These are phyloP conservation scores for Thunnus albacares DNA, from an alignment of 2,797 vertebrate genomes.

Conservation along the genomic window DNA sequence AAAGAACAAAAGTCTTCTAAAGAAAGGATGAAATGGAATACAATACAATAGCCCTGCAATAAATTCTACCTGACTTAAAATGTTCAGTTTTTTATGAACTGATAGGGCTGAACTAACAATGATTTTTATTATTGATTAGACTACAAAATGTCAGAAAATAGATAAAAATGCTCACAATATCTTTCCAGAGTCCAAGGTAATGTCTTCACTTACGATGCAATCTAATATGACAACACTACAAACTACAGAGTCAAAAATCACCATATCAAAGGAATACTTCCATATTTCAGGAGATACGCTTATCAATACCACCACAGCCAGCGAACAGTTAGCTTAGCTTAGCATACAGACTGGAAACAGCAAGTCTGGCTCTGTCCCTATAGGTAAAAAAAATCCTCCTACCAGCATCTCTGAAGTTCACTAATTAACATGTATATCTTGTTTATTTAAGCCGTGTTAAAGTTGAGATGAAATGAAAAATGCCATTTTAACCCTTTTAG, in stretches of 20 bases:
- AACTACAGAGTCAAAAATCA: background rate
- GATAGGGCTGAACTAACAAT: background rate
- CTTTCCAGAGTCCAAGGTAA: background rate
- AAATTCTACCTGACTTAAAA: slow-evolving; percentile 4
- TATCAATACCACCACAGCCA: too few species aligned
- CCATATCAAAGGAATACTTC: background rate
- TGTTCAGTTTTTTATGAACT: slow-evolving; percentile 4
- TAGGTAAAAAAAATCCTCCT: too few species aligned
- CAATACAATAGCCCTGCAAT: background rate
- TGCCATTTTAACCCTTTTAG: too few species aligned
- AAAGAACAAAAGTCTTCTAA: slow-evolving; percentile 57
- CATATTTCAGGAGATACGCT: too few species aligned
- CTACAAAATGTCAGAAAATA: background rate
- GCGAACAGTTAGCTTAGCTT: too few species aligned
- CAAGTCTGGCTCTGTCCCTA: too few species aligned
- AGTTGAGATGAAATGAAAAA: too few species aligned
- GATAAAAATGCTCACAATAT: too few species aligned
- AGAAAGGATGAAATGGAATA: slow-evolving; percentile 37
- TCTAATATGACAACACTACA: background rate
- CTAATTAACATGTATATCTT: too few species aligned
- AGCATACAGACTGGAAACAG: too few species aligned
- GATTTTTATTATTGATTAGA: slow-evolving; percentile 1
- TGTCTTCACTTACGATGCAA: background rate
- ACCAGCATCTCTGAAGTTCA: too few species aligned
- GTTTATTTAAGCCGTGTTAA: too few species aligned